These are phyloP conservation scores for Notocelia uddmanniana DNA, from an alignment of 2,888 invertebrate genomes.

Conservation along the genomic window DNA sequence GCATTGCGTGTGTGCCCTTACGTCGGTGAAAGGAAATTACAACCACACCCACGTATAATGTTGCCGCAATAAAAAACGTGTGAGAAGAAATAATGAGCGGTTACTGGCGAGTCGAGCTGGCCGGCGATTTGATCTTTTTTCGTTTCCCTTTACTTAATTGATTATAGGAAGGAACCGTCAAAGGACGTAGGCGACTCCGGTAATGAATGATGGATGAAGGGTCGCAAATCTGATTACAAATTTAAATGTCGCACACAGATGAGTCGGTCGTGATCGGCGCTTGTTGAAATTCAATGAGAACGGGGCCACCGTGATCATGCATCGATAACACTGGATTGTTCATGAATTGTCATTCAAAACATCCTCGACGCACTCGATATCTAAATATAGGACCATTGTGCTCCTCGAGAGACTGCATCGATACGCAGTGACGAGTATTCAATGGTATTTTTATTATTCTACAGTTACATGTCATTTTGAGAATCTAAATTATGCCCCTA, in stretches of 20 bases:
- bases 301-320: conserved; percentile 66
- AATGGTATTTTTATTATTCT: conserved; percentile 14
- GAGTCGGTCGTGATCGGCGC: conserved; percentile 59
- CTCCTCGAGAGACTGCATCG: conserved; percentile 20
- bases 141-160: conserved; percentile 79
- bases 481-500: neutral
- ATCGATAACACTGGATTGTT: conserved; percentile 58
- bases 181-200: conserved; percentile 56
- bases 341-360: conserved; percentile 65
- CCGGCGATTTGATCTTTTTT: conserved; percentile 75
- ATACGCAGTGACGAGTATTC: conserved; percentile 16
- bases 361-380: conserved; percentile 39
- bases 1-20: conserved; percentile 85
- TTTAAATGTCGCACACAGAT: conserved; percentile 78
- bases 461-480: neutral
- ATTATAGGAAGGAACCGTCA: conserved; percentile 73
- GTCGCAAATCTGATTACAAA: conserved; percentile 77
- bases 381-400: conserved; percentile 37
- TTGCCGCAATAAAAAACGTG: conserved; percentile 85
- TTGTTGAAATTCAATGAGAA: conserved; percentile 72
- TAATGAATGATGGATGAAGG: conserved; percentile 80
- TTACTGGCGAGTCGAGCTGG: conserved; percentile 80
- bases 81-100: conserved; percentile 86
- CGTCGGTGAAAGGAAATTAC: conserved; percentile 86
- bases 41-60: conserved; percentile 86